Conservation (phyloP, 2,888 invertebrate genomes). For the Troglohyphantes excavatus region DNA sequence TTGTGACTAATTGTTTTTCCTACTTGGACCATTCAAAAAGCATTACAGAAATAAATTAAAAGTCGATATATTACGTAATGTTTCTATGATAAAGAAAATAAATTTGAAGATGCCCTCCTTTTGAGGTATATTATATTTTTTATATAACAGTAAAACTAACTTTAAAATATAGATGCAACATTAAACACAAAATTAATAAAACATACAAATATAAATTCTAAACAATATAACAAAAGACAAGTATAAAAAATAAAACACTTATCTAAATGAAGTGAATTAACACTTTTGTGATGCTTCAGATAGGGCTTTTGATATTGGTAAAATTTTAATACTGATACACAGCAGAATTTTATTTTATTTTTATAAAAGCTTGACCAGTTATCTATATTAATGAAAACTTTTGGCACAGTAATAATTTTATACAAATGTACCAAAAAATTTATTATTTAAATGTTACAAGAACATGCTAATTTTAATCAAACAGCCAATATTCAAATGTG, state of each 20-base stretch:
- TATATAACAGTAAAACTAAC: background rate
- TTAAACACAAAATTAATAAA: conserved; percentile 1
- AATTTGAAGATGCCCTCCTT: too few relatives aligned
- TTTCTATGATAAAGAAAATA: too few relatives aligned
- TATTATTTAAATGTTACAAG: background rate
- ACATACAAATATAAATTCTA: background rate
- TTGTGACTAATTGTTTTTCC: too few relatives aligned
- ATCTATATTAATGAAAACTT: background rate
- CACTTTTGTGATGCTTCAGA: background rate
- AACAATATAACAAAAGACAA: background rate
- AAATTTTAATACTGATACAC: background rate
- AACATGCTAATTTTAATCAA: background rate
- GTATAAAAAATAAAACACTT: background rate
- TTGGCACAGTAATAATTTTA: background rate
- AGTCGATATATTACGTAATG: too few relatives aligned
- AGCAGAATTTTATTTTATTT: background rate
- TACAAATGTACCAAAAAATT: background rate
- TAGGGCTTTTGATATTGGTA: background rate
- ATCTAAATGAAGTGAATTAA: background rate
- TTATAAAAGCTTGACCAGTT: background rate
- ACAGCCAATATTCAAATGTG: background rate
- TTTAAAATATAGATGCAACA: background rate
- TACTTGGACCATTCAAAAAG: too few relatives aligned
- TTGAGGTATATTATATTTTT: background rate
- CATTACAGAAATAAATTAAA: too few relatives aligned